Evolutionary conservation across 2,113 vertebrate species (phyloP), one percentile per base, ranked within the genome.

Genomic region (Ancistrus triradiatus): DNA sequence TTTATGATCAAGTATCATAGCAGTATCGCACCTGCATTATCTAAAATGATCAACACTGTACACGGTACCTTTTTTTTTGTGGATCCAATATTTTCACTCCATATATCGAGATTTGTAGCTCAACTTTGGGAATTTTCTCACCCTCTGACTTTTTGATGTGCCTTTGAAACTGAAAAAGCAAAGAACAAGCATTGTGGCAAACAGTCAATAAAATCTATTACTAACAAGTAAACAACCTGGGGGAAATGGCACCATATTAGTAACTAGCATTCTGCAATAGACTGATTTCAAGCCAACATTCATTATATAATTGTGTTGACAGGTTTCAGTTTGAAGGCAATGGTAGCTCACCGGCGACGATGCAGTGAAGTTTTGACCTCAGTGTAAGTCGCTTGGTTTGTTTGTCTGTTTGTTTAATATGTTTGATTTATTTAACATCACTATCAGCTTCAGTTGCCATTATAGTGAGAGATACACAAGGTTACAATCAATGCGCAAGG

Each of bases 111-210:
- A 98, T 98, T 75, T 97, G 95, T 57, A 98, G 70, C 57, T 98
- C 96, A 75, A 97, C 94, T 81, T 98, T 98, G 13, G 95, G 96
- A 0, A 79, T 91, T 82, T 98, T 98, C 80, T 94, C 94, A 17
- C 96, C 96, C 82, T 97, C 96, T 1, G 96, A 98, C 81, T 98
- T 98, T 83, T 96, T 98, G 69, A 98, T 98, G 44, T 98, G 96
- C 67, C 93, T 93, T 79, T 96, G 94, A 89, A 98, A 98, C 96
- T 98, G 50, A 14, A 77, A 63, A 78, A 69, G 68, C 63, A 33
- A 58, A 9, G 24, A 55, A 18, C 28, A 42, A 42, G n/a, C 13
- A n/a, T n/a, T n/a, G 2, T 6, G 3, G n/a, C 6, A 13, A 3
- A 4, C 21, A 44, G 11, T 52, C 27, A 62, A 15, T 33, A 56